These are phyloP conservation scores for Drosophila pectinifera DNA, from an alignment of 1,140 invertebrate species.

Conservation along the genomic window DNA sequence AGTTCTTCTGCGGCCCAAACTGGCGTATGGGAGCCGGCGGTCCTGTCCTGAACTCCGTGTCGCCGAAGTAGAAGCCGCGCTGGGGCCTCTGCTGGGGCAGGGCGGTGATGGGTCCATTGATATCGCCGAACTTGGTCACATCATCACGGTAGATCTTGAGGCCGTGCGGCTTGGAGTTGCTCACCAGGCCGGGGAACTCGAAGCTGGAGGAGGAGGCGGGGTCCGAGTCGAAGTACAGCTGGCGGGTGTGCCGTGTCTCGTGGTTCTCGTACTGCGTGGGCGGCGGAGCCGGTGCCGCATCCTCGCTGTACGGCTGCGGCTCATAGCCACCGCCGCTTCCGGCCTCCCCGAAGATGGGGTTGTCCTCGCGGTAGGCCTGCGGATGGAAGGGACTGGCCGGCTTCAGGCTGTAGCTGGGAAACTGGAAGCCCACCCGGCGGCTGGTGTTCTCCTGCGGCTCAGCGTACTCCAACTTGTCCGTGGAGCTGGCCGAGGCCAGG, in stretches of 20 bases:
- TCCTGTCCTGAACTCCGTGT: slow-evolving; percentile 74
- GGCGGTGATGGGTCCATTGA: slow-evolving; percentile 83
- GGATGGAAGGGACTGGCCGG: slow-evolving; percentile 76
- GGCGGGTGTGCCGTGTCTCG: slow-evolving; percentile 72
- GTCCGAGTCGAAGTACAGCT: slow-evolving; percentile 73
- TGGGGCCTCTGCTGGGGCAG: slow-evolving; percentile 72
- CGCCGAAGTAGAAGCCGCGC: slow-evolving; percentile 74
- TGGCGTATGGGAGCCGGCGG: slow-evolving; percentile 61
- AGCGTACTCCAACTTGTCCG: slow-evolving; percentile 63
- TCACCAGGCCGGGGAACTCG: slow-evolving; percentile 75
- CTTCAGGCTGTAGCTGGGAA: slow-evolving; percentile 81
- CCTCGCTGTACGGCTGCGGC: slow-evolving; percentile 66
- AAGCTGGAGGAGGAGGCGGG: slow-evolving; percentile 62
- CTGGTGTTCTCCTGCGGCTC: slow-evolving; percentile 70
- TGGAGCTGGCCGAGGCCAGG: slow-evolving; percentile 56
- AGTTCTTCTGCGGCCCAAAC: slow-evolving; percentile 78
- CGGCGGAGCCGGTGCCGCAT: slow-evolving; percentile 30
- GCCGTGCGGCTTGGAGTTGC: slow-evolving; percentile 77
- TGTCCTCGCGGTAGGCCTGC: slow-evolving; percentile 82
- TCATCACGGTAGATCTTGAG: slow-evolving; percentile 80
- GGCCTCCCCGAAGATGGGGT: slow-evolving; percentile 73
- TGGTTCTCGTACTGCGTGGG: slow-evolving; percentile 61
- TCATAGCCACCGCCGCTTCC: slow-evolving; percentile 47
- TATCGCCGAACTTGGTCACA: slow-evolving; percentile 84
- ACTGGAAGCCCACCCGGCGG: slow-evolving; percentile 80